A percentile compares a stretch with the other conserved stretches of the same genome.
Evolutionary conservation across 2,113 vertebrate species (phyloP).

Genomic region (Corythornis madagascariensis): DNA sequence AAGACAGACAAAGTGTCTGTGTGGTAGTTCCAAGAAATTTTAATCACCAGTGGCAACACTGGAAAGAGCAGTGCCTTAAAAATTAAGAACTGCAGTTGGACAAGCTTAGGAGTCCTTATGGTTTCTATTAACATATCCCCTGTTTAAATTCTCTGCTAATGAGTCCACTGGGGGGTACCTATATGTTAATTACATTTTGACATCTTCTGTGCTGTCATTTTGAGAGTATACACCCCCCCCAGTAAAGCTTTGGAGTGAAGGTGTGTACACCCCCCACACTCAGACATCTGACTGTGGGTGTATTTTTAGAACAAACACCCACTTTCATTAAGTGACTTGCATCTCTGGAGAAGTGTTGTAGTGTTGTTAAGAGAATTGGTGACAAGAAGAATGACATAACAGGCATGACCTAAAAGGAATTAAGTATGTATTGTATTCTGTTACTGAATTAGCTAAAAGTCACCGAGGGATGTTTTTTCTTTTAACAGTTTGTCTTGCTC

Average conservation of each 20-base stretch:
- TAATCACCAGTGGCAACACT: neutral
- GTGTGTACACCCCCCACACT: neutral
- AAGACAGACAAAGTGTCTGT: neutral
- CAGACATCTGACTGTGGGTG: neutral
- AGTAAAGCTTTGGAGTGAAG: neutral
- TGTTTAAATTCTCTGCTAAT: neutral
- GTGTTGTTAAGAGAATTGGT: neutral
- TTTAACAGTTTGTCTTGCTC: neutral
- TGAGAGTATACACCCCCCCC: neutral
- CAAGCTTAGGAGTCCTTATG: neutral
- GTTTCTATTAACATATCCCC: neutral
- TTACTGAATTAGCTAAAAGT: neutral
- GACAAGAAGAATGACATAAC: neutral
- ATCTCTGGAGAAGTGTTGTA: neutral
- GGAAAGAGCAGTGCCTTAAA: neutral
- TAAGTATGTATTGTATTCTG: neutral
- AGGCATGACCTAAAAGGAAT: neutral
- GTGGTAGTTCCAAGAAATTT: neutral
- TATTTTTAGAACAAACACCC: conserved; percentile 20
- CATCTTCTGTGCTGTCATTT: neutral
- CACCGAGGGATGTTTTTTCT: neutral
- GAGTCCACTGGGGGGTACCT: neutral
- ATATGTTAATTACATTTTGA: neutral
- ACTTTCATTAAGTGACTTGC: neutral
- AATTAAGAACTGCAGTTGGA: neutral